Evolutionary conservation across 1,140 invertebrate genomes (phyloP).

Genomic region (Anoplophora glabripennis): DNA sequence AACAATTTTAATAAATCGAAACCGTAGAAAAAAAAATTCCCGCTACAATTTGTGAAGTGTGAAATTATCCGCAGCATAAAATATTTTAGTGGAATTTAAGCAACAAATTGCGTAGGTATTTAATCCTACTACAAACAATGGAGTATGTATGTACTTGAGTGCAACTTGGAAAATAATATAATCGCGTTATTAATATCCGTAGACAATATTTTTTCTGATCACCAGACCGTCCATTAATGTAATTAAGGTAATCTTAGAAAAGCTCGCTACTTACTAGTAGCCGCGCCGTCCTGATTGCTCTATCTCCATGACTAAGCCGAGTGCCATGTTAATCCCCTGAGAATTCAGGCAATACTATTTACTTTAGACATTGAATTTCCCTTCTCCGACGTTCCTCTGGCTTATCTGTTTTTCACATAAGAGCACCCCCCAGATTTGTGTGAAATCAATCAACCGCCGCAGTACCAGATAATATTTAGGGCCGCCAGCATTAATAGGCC

Average conservation of each 20-base stretch:
- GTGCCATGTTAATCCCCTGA: constrained; percentile 18
- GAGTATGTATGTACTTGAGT: no score
- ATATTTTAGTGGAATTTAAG: no score
- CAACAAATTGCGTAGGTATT: no score
- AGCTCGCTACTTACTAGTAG: constrained; percentile 2
- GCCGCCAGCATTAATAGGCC: constrained; percentile 3
- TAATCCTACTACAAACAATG: no score
- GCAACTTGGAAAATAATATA: no score
- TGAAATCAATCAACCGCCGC: constrained; percentile 14
- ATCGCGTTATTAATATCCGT: no score
- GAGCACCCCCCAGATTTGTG: constrained; percentile 17
- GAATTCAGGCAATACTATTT: constrained; percentile 21
- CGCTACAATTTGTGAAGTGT: no score
- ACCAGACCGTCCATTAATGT: no score
- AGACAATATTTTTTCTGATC: no score
- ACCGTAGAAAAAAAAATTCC: no score
- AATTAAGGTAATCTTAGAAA: constrained; percentile 7
- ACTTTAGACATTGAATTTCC: constrained; percentile 24
- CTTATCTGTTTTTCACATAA: constrained; percentile 23
- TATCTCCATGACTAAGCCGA: constrained; percentile 20
- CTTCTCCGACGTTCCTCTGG: constrained; percentile 9
- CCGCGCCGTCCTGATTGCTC: constrained; percentile 10
- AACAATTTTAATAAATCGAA: no score
- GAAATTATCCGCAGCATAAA: no score
- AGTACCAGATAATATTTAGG: constrained; percentile 12